Base-by-base conservation (phyloP, 2,888 invertebrate genomes). In the Coenonympha arcania region DNA sequence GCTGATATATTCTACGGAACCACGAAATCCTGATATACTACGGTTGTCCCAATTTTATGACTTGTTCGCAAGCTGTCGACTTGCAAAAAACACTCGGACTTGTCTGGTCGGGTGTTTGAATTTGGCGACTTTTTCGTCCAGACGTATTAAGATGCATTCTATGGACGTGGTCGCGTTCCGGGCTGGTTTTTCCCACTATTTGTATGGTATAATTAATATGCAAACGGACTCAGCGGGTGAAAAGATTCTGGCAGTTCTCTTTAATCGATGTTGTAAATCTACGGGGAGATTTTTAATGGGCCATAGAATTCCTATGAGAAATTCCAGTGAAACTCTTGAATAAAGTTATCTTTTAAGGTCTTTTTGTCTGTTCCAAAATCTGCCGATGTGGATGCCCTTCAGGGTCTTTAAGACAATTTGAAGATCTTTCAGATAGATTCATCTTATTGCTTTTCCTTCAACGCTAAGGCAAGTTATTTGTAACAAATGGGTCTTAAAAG, bases 101-200 rank as follows among this genome's bases (percentile, higher is more conserved):
- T 51, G 57, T 53, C 62, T 57, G 54, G 60, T 58, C 57, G 55
- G 62, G 59, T 58, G 58, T 62, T 56, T 63, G 60, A 60, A 63
- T 63, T 68, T 67, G 62, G 63, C 66, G 60, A 67, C 55, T 67
- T 67, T 66, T 68, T 68, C 52, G 31, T 40, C 18, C 39, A 49
- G 44, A 54, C 53, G 49, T 60, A 63, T 65, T 62, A 58, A 60
- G 58, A 61, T 58, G 60, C 62, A 55, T 55, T 47, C 48, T 58
- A 56, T 57, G 22, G 20, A 20, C 8, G 55, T 43, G 52, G 48
- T 48, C 44, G 41, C 45, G 41, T 40, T 41, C 41, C 41, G 44
- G 34, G 18, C 34, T 22, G 45, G 40, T 53, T 44, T 45, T 48
- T 37, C 18, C 26, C 28, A 18, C 33, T 18, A 48, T 48, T 41